Evolutionary conservation across 2,888 invertebrate genomes (phyloP).

Genomic region (Apodemia duryi): DNA sequence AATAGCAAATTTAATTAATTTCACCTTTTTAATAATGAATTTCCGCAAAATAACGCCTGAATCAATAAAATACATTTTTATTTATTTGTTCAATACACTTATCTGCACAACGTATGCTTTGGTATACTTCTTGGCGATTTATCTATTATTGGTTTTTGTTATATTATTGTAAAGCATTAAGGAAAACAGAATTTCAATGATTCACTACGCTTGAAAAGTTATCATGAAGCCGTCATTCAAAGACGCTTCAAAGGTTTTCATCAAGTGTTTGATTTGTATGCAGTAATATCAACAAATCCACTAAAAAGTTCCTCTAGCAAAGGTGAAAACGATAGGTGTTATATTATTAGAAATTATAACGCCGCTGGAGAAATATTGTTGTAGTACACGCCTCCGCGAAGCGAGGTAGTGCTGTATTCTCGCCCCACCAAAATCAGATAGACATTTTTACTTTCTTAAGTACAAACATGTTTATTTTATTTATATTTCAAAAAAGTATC

Average conservation of each 20-base stretch:
- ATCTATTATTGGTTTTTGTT: neutral
- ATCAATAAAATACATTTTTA: no score
- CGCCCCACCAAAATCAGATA: no score
- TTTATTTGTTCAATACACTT: no score
- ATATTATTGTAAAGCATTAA: neutral
- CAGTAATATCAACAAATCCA: neutral
- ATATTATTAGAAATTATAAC: neutral
- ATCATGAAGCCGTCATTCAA: neutral
- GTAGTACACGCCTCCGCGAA: no score
- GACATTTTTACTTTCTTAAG: no score
- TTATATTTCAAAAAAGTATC: no score
- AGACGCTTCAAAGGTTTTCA: slow-evolving; percentile 8
- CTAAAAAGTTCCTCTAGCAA: neutral
- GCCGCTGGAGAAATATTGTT: neutral
- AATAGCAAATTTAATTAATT: no score
- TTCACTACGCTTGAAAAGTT: neutral
- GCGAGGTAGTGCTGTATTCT: no score
- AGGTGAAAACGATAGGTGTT: neutral
- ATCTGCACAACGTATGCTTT: no score
- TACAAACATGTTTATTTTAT: no score
- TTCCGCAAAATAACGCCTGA: no score
- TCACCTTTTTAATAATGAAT: no score
- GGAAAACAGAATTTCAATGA: neutral
- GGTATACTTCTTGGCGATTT: neutral
- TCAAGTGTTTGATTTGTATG: neutral